Evolutionary conservation across 1,140 invertebrate species (phyloP), one percentile per base, ranked within the genome.

Genomic region (Zaprionus ghesquierei): DNA sequence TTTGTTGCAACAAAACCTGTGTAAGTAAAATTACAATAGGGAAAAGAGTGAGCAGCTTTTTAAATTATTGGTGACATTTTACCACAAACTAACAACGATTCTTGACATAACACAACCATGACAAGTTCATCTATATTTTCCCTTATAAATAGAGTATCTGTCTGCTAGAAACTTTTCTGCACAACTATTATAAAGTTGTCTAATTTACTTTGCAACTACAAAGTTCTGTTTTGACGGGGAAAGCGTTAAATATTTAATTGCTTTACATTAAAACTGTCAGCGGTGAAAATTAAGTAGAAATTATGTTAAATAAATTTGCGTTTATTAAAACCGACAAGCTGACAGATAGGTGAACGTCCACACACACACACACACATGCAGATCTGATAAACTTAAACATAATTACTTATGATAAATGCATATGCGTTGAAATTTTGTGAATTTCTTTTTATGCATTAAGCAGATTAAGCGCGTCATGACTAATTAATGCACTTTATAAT

Each of bases 401-500:
- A 69, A 56, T 70, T 51, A 46, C 60, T 54, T 50, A 69, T 66
- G 70, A 71, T 49, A 63, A 50, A 66, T 62, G 62, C 75, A 84
- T 72, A 73, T 65, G 73, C 9, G 12, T 18, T 38, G 29, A 46
- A 64, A 59, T 60, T 41, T 15, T 27, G 27, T 41, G 44, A 44
- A 54, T 61, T 65, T 62, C 25, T 44, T 66, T 44, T 35, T 55
- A 68, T 72, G 56, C 51, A 79, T 76, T 69, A 77, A 77, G 49
- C 63, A 50, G 74, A 66, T 78, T 81, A 75, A 78, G 63, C 62
- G 22, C 63, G 59, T 64, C 76, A 44, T 69, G 59, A 78, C 80
- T 82, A 82, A 82, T 82, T 82, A 82, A 84, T 75, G 71, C 58
- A 73, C 75, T 72, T 75, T 76, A 68, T 78, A 78, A 80, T 75